Percentiles rank a stretch among this genome's conserved stretches.
Conservation (phyloP, 2,797 vertebrate genomes). For the Apogon talboti region DNA sequence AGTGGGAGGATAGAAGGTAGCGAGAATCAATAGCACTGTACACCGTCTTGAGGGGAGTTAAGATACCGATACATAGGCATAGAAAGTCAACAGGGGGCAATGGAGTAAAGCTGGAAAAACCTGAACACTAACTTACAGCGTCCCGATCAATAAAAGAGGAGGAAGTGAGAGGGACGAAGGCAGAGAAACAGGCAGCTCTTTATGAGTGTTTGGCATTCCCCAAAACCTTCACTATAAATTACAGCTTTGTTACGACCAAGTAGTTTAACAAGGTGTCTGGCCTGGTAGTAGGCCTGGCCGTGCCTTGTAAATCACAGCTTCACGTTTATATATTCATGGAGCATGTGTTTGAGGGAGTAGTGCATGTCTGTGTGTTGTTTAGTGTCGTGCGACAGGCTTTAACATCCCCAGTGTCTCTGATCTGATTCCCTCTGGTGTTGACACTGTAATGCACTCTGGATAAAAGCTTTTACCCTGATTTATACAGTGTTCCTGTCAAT, state of each 20-base stretch:
- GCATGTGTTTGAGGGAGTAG: not conserved
- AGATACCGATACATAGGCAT: not conserved
- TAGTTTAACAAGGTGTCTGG: constrained; percentile 50
- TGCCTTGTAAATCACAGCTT: constrained; percentile 52
- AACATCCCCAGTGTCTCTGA: not conserved
- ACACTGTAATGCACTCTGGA: constrained; percentile 1
- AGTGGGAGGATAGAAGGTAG: constrained; percentile 9
- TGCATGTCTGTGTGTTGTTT: constrained; percentile 1
- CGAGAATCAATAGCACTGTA: constrained; percentile 22
- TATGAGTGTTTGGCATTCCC: constrained; percentile 38
- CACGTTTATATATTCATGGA: constrained; percentile 23
- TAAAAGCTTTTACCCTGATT: constrained; percentile 14
- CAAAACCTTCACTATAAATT: constrained; percentile 51
- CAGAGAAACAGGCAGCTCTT: constrained; percentile 22
- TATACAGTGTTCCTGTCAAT: constrained; percentile 14
- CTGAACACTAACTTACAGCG: not conserved
- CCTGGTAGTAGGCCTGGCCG: constrained; percentile 14
- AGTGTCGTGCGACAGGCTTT: not conserved
- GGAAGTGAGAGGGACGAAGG: not conserved
- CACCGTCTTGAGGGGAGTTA: not conserved
- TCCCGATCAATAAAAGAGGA: constrained; percentile 28
- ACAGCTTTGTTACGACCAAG: constrained; percentile 42
- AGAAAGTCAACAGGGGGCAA: constrained; percentile 8
- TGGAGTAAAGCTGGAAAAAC: constrained; percentile 7
- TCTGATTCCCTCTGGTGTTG: constrained; percentile 13